Evolutionary conservation across 2,113 vertebrate genomes (phyloP).

Genomic region (Ciconia maguari): DNA sequence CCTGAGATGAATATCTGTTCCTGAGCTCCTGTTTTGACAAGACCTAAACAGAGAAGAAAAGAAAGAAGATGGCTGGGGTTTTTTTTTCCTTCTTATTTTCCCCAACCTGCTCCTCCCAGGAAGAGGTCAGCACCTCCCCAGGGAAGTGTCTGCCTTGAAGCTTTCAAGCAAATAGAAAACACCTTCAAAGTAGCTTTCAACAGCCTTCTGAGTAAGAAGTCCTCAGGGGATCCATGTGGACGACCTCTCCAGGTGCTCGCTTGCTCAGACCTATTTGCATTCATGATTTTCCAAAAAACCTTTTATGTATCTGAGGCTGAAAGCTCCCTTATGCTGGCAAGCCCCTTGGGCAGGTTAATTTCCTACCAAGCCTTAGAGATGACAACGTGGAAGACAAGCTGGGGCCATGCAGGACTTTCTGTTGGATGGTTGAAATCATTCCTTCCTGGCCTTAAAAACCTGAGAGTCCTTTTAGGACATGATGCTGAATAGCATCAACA

Average conservation of each 20-base stretch:
- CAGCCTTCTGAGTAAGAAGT: neutral
- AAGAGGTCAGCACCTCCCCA: neutral
- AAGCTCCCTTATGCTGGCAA: neutral
- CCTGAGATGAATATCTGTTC: neutral
- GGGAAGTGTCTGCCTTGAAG: neutral
- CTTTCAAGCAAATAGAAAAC: neutral
- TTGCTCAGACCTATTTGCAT: neutral
- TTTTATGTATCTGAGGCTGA: neutral
- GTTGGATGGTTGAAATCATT: neutral
- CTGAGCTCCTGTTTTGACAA: neutral
- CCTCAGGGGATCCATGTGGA: neutral
- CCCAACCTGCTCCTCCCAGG: fast-evolving
- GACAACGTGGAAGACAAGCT: neutral
- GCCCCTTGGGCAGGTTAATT: neutral
- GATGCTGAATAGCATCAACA: neutral
- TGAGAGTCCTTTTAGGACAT: neutral
- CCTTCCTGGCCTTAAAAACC: neutral
- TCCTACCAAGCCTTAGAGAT: neutral
- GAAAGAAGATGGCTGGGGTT: neutral
- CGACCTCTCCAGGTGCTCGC: neutral
- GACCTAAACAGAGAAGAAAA: neutral
- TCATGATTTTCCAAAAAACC: neutral
- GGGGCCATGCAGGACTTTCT: neutral
- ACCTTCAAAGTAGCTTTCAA: neutral
- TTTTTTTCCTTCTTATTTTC: neutral